Percentiles rank a stretch among this genome's conserved stretches.
These are phyloP conservation scores for Datnioides undecimradiatus DNA, from an alignment of 2,113 vertebrate genomes.

Conservation along the genomic window DNA sequence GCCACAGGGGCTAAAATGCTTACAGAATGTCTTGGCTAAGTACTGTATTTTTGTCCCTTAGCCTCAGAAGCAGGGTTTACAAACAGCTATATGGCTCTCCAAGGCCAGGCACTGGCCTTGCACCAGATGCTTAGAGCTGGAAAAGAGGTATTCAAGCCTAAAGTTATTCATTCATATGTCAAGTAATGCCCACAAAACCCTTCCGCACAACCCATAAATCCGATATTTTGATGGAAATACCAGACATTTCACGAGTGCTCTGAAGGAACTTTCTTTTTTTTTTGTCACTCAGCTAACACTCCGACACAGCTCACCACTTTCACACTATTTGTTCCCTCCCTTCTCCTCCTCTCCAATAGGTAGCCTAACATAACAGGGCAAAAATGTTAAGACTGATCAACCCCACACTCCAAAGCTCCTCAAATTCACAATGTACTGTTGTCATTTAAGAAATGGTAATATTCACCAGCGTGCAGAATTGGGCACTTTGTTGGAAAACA, in stretches of 20 bases:
- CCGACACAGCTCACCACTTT: constrained; percentile 57
- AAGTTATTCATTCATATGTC: constrained; percentile 75
- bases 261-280: constrained; percentile 54
- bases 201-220: constrained; percentile 57
- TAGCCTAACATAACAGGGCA: constrained; percentile 66
- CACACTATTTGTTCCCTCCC: constrained; percentile 42
- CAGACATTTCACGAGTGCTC: constrained; percentile 59
- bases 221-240: constrained; percentile 71
- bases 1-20: constrained; percentile 49
- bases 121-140: constrained; percentile 37
- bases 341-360: constrained; percentile 46
- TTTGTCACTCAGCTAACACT: constrained; percentile 33
- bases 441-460: constrained; percentile 68
- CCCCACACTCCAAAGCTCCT: constrained; percentile 70
- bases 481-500: constrained; percentile 71
- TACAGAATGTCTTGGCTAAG: constrained; percentile 55
- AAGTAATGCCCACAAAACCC: constrained; percentile 68
- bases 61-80: constrained; percentile 46
- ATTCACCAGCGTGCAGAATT: constrained; percentile 60
- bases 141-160: constrained; percentile 57
- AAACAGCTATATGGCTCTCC: constrained; percentile 72
- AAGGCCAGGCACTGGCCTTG: constrained; percentile 67
- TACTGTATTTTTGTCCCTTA: constrained; percentile 52
- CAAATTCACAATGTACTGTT: constrained; percentile 65
- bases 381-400: constrained; percentile 58